phyloP scores from a whole-genome alignment of 2,888 invertebrate genomes.

The Craniophora ligustri region DNA sequence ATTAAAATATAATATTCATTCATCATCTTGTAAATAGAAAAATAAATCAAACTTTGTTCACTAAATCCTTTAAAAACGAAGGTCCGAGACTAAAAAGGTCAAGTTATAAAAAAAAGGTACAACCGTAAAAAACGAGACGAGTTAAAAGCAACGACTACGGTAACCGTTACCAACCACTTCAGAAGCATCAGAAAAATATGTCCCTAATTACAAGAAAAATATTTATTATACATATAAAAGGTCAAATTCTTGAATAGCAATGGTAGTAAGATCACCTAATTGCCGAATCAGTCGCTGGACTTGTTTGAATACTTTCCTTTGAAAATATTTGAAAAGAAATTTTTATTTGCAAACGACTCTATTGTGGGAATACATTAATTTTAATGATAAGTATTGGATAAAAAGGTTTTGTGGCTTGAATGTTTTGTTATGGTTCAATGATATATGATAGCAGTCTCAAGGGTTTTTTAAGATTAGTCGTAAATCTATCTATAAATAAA shows the following conservation, averaged over 20 bases:
- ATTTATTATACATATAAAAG: background rate
- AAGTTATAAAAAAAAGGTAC: too few relatives aligned
- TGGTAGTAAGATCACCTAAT: conserved; percentile 9
- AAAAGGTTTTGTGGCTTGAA: background rate
- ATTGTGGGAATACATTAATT: conserved; percentile 5
- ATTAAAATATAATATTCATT: too few relatives aligned
- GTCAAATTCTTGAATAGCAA: conserved; percentile 3
- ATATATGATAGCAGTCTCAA: too few relatives aligned
- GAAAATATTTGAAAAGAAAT: conserved; percentile 4
- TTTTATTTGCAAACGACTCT: conserved; percentile 6
- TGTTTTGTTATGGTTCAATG: too few relatives aligned
- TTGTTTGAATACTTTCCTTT: background rate
- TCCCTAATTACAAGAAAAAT: conserved; percentile 1
- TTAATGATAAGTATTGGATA: conserved; percentile 6
- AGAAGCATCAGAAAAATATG: background rate
- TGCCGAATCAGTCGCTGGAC: background rate
- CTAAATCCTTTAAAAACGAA: too few relatives aligned
- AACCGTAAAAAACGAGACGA: too few relatives aligned
- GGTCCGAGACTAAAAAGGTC: too few relatives aligned
- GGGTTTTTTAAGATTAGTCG: too few relatives aligned
- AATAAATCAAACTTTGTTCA: too few relatives aligned
- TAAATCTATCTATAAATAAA: too few relatives aligned
- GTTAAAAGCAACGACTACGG: background rate
- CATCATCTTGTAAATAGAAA: too few relatives aligned
- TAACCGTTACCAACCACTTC: background rate